Evolutionary conservation across 2,797 vertebrate genomes (phyloP).

Genomic region (Anguilla marmorata): DNA sequence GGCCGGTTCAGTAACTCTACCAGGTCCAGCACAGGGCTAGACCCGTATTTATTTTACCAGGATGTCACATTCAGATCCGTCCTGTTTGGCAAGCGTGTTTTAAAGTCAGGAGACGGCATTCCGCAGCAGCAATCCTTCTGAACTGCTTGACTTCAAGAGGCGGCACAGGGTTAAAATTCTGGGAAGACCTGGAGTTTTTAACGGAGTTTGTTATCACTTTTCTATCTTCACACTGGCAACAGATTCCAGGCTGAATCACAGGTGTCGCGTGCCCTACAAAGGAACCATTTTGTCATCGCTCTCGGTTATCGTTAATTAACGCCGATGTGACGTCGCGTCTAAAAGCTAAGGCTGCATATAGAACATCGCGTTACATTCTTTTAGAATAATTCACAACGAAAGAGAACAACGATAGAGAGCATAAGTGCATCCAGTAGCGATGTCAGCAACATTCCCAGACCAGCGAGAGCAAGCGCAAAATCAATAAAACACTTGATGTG

Average conservation of each 20-base stretch:
- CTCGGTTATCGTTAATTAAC: background rate
- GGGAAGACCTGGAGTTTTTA: background rate
- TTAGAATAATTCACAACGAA: background rate
- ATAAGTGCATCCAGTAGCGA: background rate
- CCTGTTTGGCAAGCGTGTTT: background rate
- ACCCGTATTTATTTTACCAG: background rate
- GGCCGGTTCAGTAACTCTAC: background rate
- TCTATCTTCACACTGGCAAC: background rate
- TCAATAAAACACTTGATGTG: background rate
- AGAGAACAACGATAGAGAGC: background rate
- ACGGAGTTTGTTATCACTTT: background rate
- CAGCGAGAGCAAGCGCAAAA: background rate
- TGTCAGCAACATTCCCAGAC: background rate
- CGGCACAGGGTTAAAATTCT: background rate
- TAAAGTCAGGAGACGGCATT: background rate
- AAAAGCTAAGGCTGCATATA: background rate
- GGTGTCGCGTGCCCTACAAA: background rate
- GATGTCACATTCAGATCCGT: background rate
- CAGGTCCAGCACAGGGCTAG: background rate
- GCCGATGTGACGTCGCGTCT: background rate
- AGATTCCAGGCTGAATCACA: background rate
- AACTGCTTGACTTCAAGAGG: background rate
- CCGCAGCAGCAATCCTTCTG: background rate
- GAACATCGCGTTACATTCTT: background rate
- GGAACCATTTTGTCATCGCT: background rate